Base-by-base conservation (phyloP, 2,797 vertebrate species). In the Champsocephalus esox region DNA sequence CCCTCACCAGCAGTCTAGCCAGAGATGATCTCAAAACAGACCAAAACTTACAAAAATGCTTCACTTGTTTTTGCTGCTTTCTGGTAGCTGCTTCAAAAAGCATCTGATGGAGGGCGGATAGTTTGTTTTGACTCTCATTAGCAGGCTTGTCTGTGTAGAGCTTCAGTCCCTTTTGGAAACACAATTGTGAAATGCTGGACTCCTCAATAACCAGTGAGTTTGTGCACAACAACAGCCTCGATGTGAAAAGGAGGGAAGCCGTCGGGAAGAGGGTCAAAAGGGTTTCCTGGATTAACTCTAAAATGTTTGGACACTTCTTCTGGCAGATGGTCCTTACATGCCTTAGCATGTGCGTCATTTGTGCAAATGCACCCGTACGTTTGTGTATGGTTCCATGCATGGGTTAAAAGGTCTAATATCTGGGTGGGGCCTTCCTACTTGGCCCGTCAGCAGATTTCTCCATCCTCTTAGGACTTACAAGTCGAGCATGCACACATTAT, bases 1-100 rank as follows among this genome's bases (percentile, higher is more conserved):
- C 78, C 76, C 82, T 88, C 75, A 80, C 73, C 61, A 54, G 12
- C 44, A 82, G 79, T 81, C 80, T 81, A 68, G 83, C 84, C 87
- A 91, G 84, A 73, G 62, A 88, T 90, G 87, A 92, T 82, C 88
- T 90, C 89, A 89, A 86, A 84, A 84, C 83, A 84, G 70, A 83
- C 38, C 51, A 58, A 85, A 84, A 83, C 66, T 34, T 63, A 54
- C 44, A 79, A 82, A 88, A 87, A 82, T 64, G 61, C 71, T 67
- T 51, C 65, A 66, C 75, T 77, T 41, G 49, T 67, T 83, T 87
- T 80, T 81, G 70, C 62, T 78, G 84, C 77, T 70, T 80, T 12
- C 19, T 17, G 17, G 5, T 12, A 54, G 57, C 17, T 19, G 46
- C 75, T 59, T 73, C 65, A 16, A 59, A 32, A 80, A 76, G 77